Evolutionary conservation across 2,888 invertebrate genomes (phyloP).

Genomic region (Tillus elongatus): DNA sequence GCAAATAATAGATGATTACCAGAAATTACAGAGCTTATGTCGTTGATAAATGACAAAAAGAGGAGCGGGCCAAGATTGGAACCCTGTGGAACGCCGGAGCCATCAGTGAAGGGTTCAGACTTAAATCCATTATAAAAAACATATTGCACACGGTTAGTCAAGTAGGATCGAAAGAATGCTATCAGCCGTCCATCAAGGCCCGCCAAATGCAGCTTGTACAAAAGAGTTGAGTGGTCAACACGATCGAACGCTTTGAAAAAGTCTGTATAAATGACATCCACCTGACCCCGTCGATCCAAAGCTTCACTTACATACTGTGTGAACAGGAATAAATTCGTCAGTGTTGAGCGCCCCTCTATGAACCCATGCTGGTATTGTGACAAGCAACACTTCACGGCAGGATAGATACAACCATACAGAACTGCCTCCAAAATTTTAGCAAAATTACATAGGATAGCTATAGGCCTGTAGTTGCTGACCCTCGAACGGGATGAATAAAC

Average conservation of each 20-base stretch:
- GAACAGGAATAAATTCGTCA: background rate
- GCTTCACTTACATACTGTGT: constrained; percentile 1
- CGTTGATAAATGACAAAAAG: constrained; percentile 1
- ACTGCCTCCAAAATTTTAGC: too few species aligned
- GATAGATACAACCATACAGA: too few species aligned
- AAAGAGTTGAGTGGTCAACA: background rate
- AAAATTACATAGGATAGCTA: too few species aligned
- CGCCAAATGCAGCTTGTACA: background rate
- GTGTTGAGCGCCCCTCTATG: background rate
- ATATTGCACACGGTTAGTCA: background rate
- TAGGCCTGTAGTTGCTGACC: too few species aligned
- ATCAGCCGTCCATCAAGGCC: background rate
- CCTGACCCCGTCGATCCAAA: background rate
- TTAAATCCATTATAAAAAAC: background rate
- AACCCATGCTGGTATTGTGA: too few species aligned
- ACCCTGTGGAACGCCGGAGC: background rate
- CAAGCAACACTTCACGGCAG: too few species aligned
- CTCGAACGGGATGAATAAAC: too few species aligned
- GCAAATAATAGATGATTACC: background rate
- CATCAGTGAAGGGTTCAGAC: background rate
- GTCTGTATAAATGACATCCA: constrained; percentile 2
- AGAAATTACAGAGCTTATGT: background rate
- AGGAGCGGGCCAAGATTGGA: background rate
- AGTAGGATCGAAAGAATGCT: background rate
- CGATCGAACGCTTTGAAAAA: background rate